phyloP scores from a whole-genome alignment of 2,797 vertebrate genomes.

The Centropyge bicolor region DNA sequence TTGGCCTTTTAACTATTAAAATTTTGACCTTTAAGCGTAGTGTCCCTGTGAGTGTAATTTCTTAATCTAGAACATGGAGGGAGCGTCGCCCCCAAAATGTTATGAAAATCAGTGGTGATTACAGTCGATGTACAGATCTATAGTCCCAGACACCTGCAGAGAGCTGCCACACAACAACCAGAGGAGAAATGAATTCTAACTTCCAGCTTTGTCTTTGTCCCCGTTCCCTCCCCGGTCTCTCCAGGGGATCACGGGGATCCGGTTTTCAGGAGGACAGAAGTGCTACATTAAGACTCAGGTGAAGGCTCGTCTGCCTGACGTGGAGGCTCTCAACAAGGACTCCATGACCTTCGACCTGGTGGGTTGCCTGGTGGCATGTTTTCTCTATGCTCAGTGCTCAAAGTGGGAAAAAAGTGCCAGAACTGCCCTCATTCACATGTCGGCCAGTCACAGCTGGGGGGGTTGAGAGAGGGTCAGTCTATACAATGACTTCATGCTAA shows the following conservation, averaged over 20 bases:
- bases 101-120: constrained; percentile 14
- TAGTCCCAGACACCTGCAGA: neutral
- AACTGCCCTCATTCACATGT: too few relatives aligned
- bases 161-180: neutral
- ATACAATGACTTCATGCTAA: too few relatives aligned
- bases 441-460: too few relatives aligned
- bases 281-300: constrained; percentile 96
- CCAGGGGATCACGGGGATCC: constrained; percentile 95
- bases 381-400: neutral
- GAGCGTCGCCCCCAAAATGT: neutral
- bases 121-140: neutral
- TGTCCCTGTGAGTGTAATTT: constrained; percentile 39
- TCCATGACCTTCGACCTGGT: constrained; percentile 92
- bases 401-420: too few relatives aligned
- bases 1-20: constrained; percentile 59
- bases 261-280: constrained; percentile 92
- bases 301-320: constrained; percentile 91
- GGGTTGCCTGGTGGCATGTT: constrained; percentile 64
- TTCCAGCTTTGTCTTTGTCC: neutral
- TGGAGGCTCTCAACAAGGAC: constrained; percentile 89
- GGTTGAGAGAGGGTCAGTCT: too few relatives aligned
- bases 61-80: neutral
- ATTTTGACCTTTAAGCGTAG: constrained; percentile 66
- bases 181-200: neutral
- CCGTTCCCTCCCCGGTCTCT: neutral